These are phyloP conservation scores for Psix sp. DNA, from an alignment of 1,140 invertebrate genomes.

Conservation along the genomic window DNA sequence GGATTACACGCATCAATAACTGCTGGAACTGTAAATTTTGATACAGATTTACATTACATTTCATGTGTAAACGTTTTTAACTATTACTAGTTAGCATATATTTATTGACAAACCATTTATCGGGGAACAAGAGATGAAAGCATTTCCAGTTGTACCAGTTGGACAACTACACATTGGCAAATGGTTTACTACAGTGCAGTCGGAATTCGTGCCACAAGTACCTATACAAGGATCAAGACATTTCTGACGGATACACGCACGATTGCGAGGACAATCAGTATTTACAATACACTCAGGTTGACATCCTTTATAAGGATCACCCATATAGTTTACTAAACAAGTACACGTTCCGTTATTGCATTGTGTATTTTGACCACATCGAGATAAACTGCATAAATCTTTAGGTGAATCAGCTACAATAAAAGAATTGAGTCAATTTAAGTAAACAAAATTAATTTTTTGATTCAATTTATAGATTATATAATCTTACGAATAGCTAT, in stretches of 20 bases:
- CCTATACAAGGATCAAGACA: slow-evolving; percentile 85
- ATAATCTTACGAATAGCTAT: slow-evolving; percentile 60
- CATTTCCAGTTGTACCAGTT: slow-evolving; percentile 84
- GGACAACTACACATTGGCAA: slow-evolving; percentile 85
- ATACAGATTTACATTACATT: too few relatives aligned
- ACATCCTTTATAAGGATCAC: slow-evolving; percentile 86
- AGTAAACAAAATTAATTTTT: slow-evolving; percentile 1
- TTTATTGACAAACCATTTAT: slow-evolving; percentile 36
- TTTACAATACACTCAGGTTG: slow-evolving; percentile 85
- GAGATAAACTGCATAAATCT: slow-evolving; percentile 84
- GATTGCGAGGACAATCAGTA: slow-evolving; percentile 82
- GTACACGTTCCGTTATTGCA: slow-evolving; percentile 83
- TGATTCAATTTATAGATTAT: not conserved
- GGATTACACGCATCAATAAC: slow-evolving; percentile 71
- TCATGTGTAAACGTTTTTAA: too few relatives aligned
- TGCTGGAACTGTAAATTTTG: slow-evolving; percentile 21
- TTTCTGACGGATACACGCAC: slow-evolving; percentile 83
- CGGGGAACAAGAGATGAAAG: slow-evolving; percentile 79
- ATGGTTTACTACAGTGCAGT: slow-evolving; percentile 86
- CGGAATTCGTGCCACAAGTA: slow-evolving; percentile 84
- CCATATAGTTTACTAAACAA: slow-evolving; percentile 84
- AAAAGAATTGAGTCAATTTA: too few relatives aligned
- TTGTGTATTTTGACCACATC: slow-evolving; percentile 85
- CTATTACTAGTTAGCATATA: too few relatives aligned
- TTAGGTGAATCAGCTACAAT: slow-evolving; percentile 64